Base-by-base conservation (phyloP, 1,140 invertebrate genomes). In the Geopemphigus sp. region DNA sequence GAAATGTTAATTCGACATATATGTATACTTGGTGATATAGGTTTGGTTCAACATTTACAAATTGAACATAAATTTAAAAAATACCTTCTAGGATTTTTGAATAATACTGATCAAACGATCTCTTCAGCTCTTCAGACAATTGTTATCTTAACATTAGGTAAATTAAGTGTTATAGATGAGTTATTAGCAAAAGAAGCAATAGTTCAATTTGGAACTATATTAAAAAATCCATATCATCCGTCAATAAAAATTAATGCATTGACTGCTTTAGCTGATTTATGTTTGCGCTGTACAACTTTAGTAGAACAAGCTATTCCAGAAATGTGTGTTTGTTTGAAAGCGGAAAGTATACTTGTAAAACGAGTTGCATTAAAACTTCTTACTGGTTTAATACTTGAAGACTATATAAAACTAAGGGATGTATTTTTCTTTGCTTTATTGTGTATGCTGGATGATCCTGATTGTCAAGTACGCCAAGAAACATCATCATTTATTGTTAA, bases 281-380 rank as follows among this genome's bases (percentile, higher is more conserved):
- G 74, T 61, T 78, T 78, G 22, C 29, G 74, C 19, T 78, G 74
- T 63, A 63, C 74, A 50, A 78, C 74, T 19, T 78, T 78, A 12
- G 74, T 78, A 8, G 74, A 78, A 26, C 74, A 78, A 78, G 74
- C 74, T 78, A 78, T 78, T 61, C 74, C 74, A 78, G 74, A 78
- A 78, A 78, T 78, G 74, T 78, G 74, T 63, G 74, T 78, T 22
- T 78, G 74, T 29, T 78, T 78, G 10, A 78, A 63, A 50, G 57
- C 56, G 1, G 56, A 59, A 26, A 78, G 39, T 78, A 6, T 78
- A 29, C 22, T 57, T 17, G 74, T 78, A 19, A 78, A 78, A 78
- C 39, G 39, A n/a, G 74, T 63, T n/a, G 74, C 74, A n/a, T 8
- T 78, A 14, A 78, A 78, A 63, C 57, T 63, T 29, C 57, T 78